Evolutionary conservation across 2,797 vertebrate species (phyloP), one percentile per base, ranked within the genome.

Genomic region (Telmatherina bonti): DNA sequence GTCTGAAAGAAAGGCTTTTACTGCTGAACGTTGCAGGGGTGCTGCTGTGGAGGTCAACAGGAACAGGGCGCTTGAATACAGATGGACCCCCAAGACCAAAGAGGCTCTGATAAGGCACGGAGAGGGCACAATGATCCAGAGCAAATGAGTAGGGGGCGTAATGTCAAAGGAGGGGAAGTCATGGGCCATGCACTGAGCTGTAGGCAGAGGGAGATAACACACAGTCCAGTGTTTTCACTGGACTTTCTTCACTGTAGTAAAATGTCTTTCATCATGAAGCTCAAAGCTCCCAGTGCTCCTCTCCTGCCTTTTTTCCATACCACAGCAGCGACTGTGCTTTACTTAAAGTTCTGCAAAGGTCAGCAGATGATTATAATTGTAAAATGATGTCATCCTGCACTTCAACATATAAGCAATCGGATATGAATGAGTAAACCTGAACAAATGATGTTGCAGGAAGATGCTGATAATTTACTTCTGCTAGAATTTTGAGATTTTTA

Each of bases 101-200:
- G 79, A 76, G 79, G 60, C 78, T 89, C 73, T 86, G 90, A 91
- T 91, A 88, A 87, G 81, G 75, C 62, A 55, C 58, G 76, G 52
- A 76, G 79, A 87, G 84, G 84, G 74, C 82, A 87, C 64, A 18
- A 24, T 56, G 78, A 78, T 71, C 64, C 77, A 63, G 71, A 71
- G 70, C 52, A 76, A 81, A 82, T 61, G 70, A 82, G 71, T 64
- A 72, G 61, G 33, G 38, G 72, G 73, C 35, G 12, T 10, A 22
- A 66, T 66, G 66, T 57, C 62, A 70, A 70, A 78, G 68, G 53
- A 67, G 41, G 59, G 60, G 38, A 57, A 67, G 64, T 76, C 54
- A 41, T 73, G 59, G 71, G 66, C 76, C 78, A 76, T 83, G 87
- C 79, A 84, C 56, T 76, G 76, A 82, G 81, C 54, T 65, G 59